Evolutionary conservation across 2,888 invertebrate species (phyloP).

Genomic region (Drosophila meridionalis): DNA sequence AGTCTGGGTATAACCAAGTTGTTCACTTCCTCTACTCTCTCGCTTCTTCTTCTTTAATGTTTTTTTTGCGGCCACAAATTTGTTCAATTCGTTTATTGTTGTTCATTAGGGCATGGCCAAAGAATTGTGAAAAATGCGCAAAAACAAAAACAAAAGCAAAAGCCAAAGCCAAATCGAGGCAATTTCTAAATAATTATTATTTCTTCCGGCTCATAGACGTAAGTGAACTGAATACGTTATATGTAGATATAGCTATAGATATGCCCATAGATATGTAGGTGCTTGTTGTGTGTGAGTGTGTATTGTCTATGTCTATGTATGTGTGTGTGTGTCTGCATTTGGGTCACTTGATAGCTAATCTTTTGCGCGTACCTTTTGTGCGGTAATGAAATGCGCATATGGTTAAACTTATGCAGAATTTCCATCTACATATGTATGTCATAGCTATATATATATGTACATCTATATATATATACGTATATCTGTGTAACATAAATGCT

Average conservation of each 20-base stretch:
- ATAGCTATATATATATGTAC: background rate
- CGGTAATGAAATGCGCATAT: conserved; percentile 55
- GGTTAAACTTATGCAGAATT: conserved; percentile 35
- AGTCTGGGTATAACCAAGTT: background rate
- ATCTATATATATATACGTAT: background rate
- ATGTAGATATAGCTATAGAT: conserved; percentile 1
- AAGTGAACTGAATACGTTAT: conserved; percentile 8
- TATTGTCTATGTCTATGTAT: background rate
- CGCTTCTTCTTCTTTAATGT: background rate
- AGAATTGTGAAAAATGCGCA: conserved; percentile 1
- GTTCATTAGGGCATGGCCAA: conserved; percentile 18
- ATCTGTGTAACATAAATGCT: background rate
- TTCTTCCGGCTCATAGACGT: conserved; percentile 11
- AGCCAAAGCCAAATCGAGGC: conserved; percentile 3
- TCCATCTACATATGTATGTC: conserved; percentile 12
- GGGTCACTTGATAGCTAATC: conserved; percentile 57
- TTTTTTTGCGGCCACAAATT: background rate
- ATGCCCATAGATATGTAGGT: conserved; percentile 10
- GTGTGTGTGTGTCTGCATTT: conserved; percentile 18
- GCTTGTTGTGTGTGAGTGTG: conserved; percentile 7
- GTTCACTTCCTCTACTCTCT: background rate
- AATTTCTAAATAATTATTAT: conserved; percentile 18
- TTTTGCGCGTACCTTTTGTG: conserved; percentile 51
- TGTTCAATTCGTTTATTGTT: conserved; percentile 8
- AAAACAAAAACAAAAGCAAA: background rate